phyloP scores from a whole-genome alignment of 2,888 invertebrate genomes.

The Melinaea marsaeus region DNA sequence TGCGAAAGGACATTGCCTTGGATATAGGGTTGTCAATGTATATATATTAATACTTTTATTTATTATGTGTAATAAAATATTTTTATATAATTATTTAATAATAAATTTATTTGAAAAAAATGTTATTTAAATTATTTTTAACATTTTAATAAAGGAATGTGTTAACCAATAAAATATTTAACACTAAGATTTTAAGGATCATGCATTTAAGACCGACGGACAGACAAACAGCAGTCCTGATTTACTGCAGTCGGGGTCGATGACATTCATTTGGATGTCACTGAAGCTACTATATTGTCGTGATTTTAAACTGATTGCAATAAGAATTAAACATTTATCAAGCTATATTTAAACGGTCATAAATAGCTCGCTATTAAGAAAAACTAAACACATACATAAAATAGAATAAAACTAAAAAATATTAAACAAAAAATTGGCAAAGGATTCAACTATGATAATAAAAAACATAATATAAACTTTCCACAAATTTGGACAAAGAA shows the following conservation, averaged over 20 bases:
- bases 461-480: not conserved
- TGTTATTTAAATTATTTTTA: too few species aligned
- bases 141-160: not conserved
- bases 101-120: too few species aligned
- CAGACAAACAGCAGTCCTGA: constrained; percentile 54
- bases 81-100: too few species aligned
- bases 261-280: constrained; percentile 36
- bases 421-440: not conserved
- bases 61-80: not conserved
- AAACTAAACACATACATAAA: too few species aligned
- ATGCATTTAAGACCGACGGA: constrained; percentile 48
- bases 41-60: constrained; percentile 1
- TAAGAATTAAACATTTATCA: too few species aligned
- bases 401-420: too few species aligned
- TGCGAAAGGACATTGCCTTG: constrained; percentile 61
- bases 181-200: constrained; percentile 29
- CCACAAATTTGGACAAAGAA: not conserved
- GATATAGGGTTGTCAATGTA: constrained; percentile 34
- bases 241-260: constrained; percentile 59
- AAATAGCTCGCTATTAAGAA: too few species aligned
- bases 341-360: too few species aligned
- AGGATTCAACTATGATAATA: not conserved
- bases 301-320: too few species aligned
- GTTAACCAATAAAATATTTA: constrained; percentile 15
- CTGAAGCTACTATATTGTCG: constrained; percentile 14